phyloP scores from a whole-genome alignment of 2,888 invertebrate genomes.

The Vanessa cardui region DNA sequence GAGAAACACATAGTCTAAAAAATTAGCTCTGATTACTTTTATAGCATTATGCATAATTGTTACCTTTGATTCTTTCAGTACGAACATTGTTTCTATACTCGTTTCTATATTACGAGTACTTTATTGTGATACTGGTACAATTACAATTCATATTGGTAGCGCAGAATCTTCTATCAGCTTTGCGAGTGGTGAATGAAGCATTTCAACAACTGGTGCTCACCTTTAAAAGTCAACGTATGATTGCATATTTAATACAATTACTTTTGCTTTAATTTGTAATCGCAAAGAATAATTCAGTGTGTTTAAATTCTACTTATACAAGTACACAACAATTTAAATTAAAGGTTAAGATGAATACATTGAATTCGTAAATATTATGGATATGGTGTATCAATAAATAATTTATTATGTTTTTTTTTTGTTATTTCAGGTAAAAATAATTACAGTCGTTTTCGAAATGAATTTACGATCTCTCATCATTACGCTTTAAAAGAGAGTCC shows the following conservation, averaged over 20 bases:
- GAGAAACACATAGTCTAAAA: too few relatives aligned
- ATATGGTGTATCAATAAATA: too few relatives aligned
- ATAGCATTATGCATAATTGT: neutral
- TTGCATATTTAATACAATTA: neutral
- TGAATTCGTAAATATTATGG: neutral
- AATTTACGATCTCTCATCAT: neutral
- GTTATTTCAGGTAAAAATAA: neutral
- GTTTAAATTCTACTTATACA: too few relatives aligned
- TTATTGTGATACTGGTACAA: conserved; percentile 22
- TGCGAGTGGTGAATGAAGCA: conserved; percentile 20
- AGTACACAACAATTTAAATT: too few relatives aligned
- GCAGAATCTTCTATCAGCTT: conserved; percentile 13
- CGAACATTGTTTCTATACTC: conserved; percentile 24
- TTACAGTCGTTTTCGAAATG: neutral
- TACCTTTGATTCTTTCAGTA: conserved; percentile 20
- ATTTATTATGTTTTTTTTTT: neutral
- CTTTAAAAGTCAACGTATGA: neutral
- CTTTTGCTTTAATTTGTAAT: neutral
- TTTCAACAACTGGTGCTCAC: conserved; percentile 5
- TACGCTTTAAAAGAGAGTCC: neutral
- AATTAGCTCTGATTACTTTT: too few relatives aligned
- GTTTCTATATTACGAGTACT: conserved; percentile 29
- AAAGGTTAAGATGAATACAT: neutral
- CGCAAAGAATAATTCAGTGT: neutral
- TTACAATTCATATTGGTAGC: conserved; percentile 31